Percentiles rank a stretch among this genome's conserved stretches.
phyloP scores from a whole-genome alignment of 2,113 vertebrate species.

The Hemiscyllium ocellatum region DNA sequence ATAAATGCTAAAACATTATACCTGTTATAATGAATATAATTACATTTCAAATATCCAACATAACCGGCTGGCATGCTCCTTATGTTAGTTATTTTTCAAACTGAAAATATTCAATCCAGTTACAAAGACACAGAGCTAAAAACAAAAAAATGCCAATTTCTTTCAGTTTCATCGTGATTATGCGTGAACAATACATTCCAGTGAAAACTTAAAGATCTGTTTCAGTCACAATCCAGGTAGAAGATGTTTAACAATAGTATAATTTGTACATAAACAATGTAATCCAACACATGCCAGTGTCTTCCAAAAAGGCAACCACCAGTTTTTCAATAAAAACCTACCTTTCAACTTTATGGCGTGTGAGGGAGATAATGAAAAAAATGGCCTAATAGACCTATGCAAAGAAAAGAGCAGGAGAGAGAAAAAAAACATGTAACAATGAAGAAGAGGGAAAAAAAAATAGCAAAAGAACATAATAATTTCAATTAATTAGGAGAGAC shows the following conservation, averaged over 20 bases:
- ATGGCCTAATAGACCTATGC: neutral
- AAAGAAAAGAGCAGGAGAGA: neutral
- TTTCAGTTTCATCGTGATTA: neutral
- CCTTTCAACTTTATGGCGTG: neutral
- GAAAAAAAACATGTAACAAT: neutral
- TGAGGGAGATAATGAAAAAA: neutral
- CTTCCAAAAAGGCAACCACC: no score
- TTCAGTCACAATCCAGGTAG: neutral
- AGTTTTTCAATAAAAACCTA: neutral
- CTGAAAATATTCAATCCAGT: neutral
- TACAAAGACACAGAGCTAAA: neutral
- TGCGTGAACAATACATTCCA: neutral
- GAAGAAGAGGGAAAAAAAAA: neutral
- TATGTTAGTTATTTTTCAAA: neutral
- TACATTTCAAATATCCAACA: neutral
- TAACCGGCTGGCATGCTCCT: neutral
- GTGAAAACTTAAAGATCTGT: neutral
- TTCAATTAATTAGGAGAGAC: neutral
- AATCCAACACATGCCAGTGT: neutral
- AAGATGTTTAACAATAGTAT: neutral
- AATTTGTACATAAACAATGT: neutral
- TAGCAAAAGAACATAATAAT: neutral
- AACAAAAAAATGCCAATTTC: neutral
- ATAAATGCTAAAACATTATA: neutral
- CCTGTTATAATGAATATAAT: neutral